A percentile compares a stretch with the other conserved stretches of the same genome.
These are phyloP conservation scores for Luperina nickerlii DNA, from an alignment of 2,888 invertebrate genomes.

Conservation along the genomic window DNA sequence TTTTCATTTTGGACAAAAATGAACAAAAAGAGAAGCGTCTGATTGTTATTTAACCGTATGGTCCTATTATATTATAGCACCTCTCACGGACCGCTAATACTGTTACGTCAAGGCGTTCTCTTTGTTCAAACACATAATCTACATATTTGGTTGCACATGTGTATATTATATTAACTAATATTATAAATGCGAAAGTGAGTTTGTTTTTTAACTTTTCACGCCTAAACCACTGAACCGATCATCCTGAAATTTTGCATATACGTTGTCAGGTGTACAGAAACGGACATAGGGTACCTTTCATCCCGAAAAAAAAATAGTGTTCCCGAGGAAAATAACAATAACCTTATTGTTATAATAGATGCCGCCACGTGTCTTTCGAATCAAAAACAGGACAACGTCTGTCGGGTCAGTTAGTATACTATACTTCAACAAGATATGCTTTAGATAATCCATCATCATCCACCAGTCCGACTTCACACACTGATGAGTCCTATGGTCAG, in stretches of 20 bases:
- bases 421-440: background rate
- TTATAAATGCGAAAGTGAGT: too few species aligned
- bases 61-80: background rate
- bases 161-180: too few species aligned
- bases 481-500: background rate
- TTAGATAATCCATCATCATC: background rate
- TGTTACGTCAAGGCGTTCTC: slow-evolving; percentile 7
- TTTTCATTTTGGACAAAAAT: background rate
- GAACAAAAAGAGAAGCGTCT: background rate
- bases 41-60: background rate
- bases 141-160: background rate
- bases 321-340: too few species aligned
- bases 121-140: background rate
- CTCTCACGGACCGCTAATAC: background rate
- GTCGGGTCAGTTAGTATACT: background rate
- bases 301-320: too few species aligned
- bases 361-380: too few species aligned
- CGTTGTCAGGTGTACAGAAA: too few species aligned
- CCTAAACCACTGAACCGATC: too few species aligned
- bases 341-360: too few species aligned
- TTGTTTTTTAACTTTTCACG: too few species aligned
- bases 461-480: background rate
- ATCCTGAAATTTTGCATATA: too few species aligned
- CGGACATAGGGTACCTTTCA: too few species aligned
- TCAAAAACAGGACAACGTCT: too few species aligned